Conservation (phyloP, 2,888 invertebrate species). For the Dione vanillae region DNA sequence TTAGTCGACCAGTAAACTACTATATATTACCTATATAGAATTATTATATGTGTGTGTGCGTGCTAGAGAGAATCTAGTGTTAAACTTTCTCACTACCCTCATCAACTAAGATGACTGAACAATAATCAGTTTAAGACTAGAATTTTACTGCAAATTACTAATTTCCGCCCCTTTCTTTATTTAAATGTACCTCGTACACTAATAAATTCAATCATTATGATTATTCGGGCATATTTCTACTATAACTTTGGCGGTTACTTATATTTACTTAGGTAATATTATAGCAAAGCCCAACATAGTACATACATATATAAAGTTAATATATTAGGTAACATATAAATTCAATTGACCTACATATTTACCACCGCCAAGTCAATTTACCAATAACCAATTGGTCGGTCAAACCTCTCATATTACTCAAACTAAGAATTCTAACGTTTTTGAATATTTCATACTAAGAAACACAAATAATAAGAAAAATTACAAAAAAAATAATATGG, state of each 20-base stretch:
- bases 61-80: no score
- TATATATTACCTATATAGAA: background rate
- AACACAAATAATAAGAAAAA: no score
- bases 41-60: no score
- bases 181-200: no score
- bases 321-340: constrained; percentile 20
- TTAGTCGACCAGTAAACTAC: background rate
- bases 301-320: background rate
- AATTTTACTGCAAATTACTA: no score
- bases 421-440: background rate
- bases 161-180: no score
- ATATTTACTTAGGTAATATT: background rate
- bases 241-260: background rate
- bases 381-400: background rate
- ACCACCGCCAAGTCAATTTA: background rate
- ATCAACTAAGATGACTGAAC: no score
- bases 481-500: no score
- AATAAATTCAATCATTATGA: no score
- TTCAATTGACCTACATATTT: constrained; percentile 18
- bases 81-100: no score
- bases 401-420: background rate
- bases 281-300: background rate
- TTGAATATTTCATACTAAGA: no score
- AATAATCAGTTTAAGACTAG: no score
- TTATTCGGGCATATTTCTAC: background rate